phyloP scores from a whole-genome alignment of 1,140 invertebrate genomes.

The Anagrus nilaparvatae region DNA sequence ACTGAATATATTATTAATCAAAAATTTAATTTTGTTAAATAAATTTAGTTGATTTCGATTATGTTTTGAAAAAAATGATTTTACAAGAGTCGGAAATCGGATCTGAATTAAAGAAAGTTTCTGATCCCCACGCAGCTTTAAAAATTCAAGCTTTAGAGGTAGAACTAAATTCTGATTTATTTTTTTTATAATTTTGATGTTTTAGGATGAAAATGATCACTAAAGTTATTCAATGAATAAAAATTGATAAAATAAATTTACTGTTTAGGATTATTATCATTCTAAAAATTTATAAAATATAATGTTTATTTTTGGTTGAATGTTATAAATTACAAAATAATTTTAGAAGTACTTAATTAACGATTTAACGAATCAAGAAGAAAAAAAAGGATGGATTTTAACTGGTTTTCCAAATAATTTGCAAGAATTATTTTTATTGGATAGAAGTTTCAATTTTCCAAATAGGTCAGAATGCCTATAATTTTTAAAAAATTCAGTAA shows the following conservation, averaged over 20 bases:
- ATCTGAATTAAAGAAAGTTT: conserved; percentile 25
- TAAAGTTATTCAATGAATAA: too few relatives aligned
- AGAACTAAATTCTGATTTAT: too few relatives aligned
- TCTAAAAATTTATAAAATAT: conserved; percentile 1
- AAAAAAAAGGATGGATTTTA: conserved; percentile 51
- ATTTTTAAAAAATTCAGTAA: background rate
- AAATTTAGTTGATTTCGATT: conserved; percentile 44
- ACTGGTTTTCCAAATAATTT: conserved; percentile 45
- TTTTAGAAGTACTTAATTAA: conserved; percentile 25
- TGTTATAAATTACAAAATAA: conserved; percentile 1
- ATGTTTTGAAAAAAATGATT: conserved; percentile 40
- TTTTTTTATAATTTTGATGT: too few relatives aligned
- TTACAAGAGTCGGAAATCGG: conserved; percentile 40
- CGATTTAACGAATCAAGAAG: conserved; percentile 45
- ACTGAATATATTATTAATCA: background rate
- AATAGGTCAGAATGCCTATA: conserved; percentile 41
- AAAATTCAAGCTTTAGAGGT: conserved; percentile 35
- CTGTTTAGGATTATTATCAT: conserved; percentile 4
- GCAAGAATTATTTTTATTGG: conserved; percentile 47
- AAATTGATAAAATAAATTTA: too few relatives aligned
- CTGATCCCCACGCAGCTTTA: conserved; percentile 34
- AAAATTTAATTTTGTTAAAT: background rate
- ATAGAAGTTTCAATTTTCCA: conserved; percentile 48
- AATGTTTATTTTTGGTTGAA: conserved; percentile 3
- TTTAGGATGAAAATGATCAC: too few relatives aligned